These are phyloP conservation scores for Mormyrus hasselquistii DNA, from an alignment of 2,797 vertebrate species.

Conservation along the genomic window DNA sequence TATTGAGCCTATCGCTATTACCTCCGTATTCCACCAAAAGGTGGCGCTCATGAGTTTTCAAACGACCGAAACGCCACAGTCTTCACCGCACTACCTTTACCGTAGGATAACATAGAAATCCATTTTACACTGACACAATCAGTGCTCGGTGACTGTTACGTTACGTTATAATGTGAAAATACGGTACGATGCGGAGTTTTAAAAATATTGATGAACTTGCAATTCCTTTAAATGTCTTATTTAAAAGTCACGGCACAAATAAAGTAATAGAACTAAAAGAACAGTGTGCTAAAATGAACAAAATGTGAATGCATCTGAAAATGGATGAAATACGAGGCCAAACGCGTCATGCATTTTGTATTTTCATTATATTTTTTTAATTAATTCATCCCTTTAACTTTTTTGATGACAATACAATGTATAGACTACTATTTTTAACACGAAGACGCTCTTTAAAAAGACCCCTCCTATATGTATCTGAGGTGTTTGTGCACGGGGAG, in stretches of 20 bases:
- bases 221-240: background rate
- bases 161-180: background rate
- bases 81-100: background rate
- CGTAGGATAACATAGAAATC: background rate
- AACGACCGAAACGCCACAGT: conserved; percentile 27
- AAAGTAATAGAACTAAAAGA: background rate
- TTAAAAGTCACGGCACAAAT: background rate
- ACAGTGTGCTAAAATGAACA: background rate
- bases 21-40: conserved; percentile 67
- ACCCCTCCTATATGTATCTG: background rate
- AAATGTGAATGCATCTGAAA: background rate
- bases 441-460: background rate
- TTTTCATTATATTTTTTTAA: background rate
- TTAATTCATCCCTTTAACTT: background rate
- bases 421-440: background rate
- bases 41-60: conserved; percentile 91
- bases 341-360: background rate
- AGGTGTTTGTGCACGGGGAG: background rate
- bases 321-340: background rate
- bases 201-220: background rate
- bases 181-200: background rate
- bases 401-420: background rate
- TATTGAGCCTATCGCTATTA: background rate
- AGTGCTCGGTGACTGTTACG: background rate
- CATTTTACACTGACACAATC: background rate